These are phyloP conservation scores for Parus major DNA, from an alignment of 2,113 vertebrate species.

Conservation along the genomic window DNA sequence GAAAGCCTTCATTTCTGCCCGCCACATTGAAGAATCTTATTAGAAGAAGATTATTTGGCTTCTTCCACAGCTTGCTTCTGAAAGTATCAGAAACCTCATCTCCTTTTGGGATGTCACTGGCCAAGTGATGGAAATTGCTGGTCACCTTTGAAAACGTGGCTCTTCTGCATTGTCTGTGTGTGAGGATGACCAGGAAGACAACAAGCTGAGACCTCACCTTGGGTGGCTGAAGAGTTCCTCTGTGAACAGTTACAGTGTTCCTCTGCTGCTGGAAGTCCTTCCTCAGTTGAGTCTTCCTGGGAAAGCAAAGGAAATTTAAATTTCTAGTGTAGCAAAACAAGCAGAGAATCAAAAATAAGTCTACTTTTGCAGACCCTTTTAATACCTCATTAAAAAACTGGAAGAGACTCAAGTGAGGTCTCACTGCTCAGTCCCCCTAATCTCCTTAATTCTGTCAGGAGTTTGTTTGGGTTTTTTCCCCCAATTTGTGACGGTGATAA, in stretches of 20 bases:
- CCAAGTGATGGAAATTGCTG: not conserved
- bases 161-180: rapidly evolving
- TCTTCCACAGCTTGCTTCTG: not conserved
- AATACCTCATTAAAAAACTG: not conserved
- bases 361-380: not conserved
- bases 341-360: not conserved
- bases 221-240: not conserved
- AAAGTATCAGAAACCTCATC: not conserved
- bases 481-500: not conserved
- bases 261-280: not conserved
- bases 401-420: not conserved
- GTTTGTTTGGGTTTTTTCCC: not conserved
- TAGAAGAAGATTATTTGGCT: not conserved
- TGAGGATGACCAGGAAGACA: not conserved
- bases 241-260: not conserved
- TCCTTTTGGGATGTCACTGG: not conserved
- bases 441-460: not conserved
- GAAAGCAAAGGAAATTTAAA: not conserved
- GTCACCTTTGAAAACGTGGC: not conserved
- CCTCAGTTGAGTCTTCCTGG: not conserved
- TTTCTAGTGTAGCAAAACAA: not conserved
- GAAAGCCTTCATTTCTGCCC: not conserved
- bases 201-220: not conserved
- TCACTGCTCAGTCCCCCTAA: constrained; percentile 1
- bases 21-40: not conserved